Base-by-base conservation (phyloP, 2,888 invertebrate genomes). In the Eupeodes latifasciatus region DNA sequence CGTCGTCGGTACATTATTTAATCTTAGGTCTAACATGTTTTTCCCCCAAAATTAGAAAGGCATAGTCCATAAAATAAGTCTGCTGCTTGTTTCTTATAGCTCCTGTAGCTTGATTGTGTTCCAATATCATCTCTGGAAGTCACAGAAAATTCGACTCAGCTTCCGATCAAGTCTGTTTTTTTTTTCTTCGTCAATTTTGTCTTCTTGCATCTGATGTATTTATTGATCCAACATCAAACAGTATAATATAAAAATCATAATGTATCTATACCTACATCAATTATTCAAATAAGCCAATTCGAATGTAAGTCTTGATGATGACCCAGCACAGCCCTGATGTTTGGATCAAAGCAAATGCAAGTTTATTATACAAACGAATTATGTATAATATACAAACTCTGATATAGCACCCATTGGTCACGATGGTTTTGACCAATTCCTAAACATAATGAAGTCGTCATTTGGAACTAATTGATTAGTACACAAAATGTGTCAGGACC, bases 381-480 rank as follows among this genome's bases (percentile, higher is more conserved):
- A 27, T 27, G 27, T 27, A 27, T 27, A 2, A 27, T 27, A 27
- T 27, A 27, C 27, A 66, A 61, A 79, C 40, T 57, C 64, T 59
- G 72, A 74, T 80, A 74, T 77, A 72, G 80, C 61, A 75, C 69
- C 66, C 66, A 82, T 51, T 71, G 86, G 86, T 85, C 72, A 64
- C 69, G 67, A 83, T 83, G 79, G 71, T 83, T 80, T 81, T 64
- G 77, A 69, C 81, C 85, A 78, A 47, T 74, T 88, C 57, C 84
- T 88, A 85, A 88, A 64, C 64, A 64, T 64, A 64, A 64, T 88
- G 85, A 88, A 88, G 81, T 75, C 71, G 75, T 88, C 85, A 85
- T 81, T 84, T 78, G 88, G 77, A 80, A 84, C 88, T 84, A 88
- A 88, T 88, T 88, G 88, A 88, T 88, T 88, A 84, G 69, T 84